Conservation (phyloP, 2,113 vertebrate species). For the Sclerurus mexicanus region DNA sequence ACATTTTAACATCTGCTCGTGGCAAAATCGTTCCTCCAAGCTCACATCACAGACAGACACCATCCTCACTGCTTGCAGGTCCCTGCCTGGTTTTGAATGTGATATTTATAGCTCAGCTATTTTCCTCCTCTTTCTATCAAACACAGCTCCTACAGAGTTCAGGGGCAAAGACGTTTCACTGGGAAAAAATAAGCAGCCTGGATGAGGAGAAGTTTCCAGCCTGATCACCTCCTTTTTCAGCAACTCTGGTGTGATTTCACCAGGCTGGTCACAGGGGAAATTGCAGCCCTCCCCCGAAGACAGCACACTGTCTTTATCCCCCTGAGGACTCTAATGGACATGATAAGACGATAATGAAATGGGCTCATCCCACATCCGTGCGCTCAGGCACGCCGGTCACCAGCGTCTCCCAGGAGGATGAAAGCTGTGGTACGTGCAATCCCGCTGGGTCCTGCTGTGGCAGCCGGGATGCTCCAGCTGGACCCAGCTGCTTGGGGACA, state of each 20-base stretch:
- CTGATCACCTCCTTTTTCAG: neutral
- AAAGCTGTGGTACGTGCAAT: fast-evolving
- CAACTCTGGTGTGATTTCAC: neutral
- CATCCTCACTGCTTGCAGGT: neutral
- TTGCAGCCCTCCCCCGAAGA: neutral
- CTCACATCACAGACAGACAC: neutral
- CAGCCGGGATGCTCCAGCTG: neutral
- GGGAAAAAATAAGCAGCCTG: neutral
- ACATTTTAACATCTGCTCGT: neutral
- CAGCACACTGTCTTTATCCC: neutral
- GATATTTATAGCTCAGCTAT: slow-evolving; percentile 43
- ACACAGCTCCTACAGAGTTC: neutral
- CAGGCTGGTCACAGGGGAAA: neutral
- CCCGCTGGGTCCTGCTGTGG: fast-evolving
- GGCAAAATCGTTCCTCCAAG: neutral
- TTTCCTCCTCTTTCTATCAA: slow-evolving; percentile 1
- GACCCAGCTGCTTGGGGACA: neutral
- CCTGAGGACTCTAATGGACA: neutral
- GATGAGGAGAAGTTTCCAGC: neutral
- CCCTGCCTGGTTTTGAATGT: neutral
- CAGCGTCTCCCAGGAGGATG: neutral
- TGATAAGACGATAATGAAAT: neutral
- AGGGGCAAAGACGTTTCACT: neutral
- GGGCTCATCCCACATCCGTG: neutral
- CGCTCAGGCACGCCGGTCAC: fast-evolving